These are phyloP conservation scores for Nicator chloris DNA, from an alignment of 2,113 vertebrate species.

Conservation along the genomic window DNA sequence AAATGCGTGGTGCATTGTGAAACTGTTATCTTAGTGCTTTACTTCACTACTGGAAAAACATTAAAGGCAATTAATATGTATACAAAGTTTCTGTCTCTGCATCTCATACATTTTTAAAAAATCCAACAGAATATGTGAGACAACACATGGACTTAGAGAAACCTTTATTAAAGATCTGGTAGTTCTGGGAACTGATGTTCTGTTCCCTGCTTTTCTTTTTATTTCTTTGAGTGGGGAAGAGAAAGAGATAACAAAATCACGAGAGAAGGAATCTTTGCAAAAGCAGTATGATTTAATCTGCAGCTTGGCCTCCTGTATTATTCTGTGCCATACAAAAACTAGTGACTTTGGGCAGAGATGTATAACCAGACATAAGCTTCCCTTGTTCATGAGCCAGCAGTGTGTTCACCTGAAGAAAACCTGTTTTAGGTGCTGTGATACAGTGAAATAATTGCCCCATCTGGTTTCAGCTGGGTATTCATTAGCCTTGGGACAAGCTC, in stretches of 20 bases:
- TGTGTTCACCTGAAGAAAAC: not conserved
- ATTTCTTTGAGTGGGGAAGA: not conserved
- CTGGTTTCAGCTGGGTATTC: not conserved
- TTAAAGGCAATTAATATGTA: constrained; percentile 50
- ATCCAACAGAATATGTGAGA: not conserved
- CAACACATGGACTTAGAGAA: not conserved
- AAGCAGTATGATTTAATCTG: not conserved
- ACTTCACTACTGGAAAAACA: constrained; percentile 30
- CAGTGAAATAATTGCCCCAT: not conserved
- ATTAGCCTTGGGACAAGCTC: fast-evolving
- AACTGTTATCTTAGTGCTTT: constrained; percentile 47
- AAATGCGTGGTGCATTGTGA: constrained; percentile 46
- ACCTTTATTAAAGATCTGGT: not conserved
- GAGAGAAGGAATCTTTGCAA: not conserved
- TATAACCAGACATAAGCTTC: not conserved
- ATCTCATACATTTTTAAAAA: not conserved
- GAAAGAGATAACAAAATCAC: not conserved
- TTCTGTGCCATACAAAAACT: not conserved
- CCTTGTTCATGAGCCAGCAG: not conserved
- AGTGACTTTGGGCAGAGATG: not conserved
- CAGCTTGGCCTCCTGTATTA: not conserved
- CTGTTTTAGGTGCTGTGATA: too few species aligned
- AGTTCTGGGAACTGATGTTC: not conserved
- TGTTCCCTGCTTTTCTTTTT: not conserved
- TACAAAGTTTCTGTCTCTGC: not conserved